Evolutionary conservation across 2,113 vertebrate genomes (phyloP), one percentile per base, ranked within the genome.

Genomic region (Neogobius melanostomus): DNA sequence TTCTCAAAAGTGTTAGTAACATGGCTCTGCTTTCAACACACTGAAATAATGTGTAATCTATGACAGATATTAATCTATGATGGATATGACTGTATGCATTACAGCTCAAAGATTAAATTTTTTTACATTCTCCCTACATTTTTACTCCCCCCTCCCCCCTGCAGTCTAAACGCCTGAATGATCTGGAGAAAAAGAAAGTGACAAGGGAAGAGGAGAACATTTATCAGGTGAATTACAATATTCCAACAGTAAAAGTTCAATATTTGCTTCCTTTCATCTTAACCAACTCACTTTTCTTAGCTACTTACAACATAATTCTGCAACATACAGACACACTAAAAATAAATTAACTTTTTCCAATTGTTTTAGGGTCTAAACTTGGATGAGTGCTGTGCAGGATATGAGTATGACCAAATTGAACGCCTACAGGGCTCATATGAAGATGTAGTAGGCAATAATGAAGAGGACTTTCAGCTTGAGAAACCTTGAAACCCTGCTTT

Each of bases 331-430:
- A 43, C 15, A 15, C 11, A 43, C 14, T 15, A 11, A 21, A 5
- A 7, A 43, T 6, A 8, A 1, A 21, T 21, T 44, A 10, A 10
- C 15, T n/a, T n/a, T 5, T 61, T 44, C 44, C 6, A 42, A 2
- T n/a, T 44, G 42, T 16, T 61, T 43, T 64, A 94, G 93, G 93
- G 93, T 28, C 87, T 94, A 8, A 92, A 92, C 78, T 77, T 93
- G 69, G 91, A 93, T 0, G 91, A 93, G 0, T 92, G 89, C 68
- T 79, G 73, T 46, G 14, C 87, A 28, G 70, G 85, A 16, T 94
- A 94, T 52, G 90, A 93, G n/a, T 94, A 94, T 52, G 90, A 93
- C 75, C 89, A 91, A 76, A 91, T 93, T 11, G 88, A 91, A 15
- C 87, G 85, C 15, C 80, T 86, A 11, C 71, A 77, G 1, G 82